Evolutionary conservation across 2,797 vertebrate species (phyloP), one percentile per base, ranked within the genome.

Genomic region (Amniataba percoides): DNA sequence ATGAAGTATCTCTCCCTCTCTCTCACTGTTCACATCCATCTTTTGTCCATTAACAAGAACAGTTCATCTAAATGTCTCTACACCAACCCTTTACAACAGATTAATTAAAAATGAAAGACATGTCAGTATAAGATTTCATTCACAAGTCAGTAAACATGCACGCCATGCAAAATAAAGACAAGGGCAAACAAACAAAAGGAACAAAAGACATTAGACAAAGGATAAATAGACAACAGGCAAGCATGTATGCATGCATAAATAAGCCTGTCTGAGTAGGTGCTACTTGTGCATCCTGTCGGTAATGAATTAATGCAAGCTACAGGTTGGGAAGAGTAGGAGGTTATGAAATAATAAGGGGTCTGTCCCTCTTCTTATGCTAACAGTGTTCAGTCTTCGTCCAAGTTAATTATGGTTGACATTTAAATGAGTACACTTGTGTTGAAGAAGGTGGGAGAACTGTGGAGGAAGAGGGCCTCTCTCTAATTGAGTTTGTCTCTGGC

Each of bases 341-440:
- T 85, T 80, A 87, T 78, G 67, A 90, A 89, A 91, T 91, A 89
- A 88, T 89, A 84, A 92, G 83, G 74, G 77, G 75, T 77, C 86
- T 42, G 13, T 84, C 64, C 77, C 85, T 86, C 77, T 93, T 93
- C 88, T 93, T 92, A 94, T 94, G 90, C 93, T 92, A 89, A 94
- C 88, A 85, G 83, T 87, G 83, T 92, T 91, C 74, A 61, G 81
- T 86, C 84, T 81, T 79, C 77, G 78, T 93, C 88, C 84, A 81
- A 94, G 87, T 94, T 95, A 95, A 95, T 95, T 95, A 93, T 64
- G 85, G 87, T 76, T 94, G 93, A 95, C 93, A 94, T 96, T 95
- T 94, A 94, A 94, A 95, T 92, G 92, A 94, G 89, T 85, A 80
- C 89, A 89, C 91, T 94, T 90, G 89, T 92, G 88, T 83, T 85